Evolutionary conservation across 2,888 invertebrate species (phyloP), one percentile per base, ranked within the genome.

Genomic region (Elegia similella): DNA sequence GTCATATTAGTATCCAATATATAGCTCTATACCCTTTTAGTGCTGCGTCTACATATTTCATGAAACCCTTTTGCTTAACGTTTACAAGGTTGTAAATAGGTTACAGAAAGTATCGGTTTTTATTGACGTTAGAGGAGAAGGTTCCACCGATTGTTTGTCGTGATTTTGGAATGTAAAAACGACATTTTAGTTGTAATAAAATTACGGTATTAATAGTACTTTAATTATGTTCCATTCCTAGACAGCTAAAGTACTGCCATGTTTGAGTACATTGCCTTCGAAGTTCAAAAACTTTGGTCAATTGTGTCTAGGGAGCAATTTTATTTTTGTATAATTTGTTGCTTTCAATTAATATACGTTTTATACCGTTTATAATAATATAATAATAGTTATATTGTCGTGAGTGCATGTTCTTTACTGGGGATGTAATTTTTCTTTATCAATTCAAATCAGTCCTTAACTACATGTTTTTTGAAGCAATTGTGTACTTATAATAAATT

Each of bases 181-280:
- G 23, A 43, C 30, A 30, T 53, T 52, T 29, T 52, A 43, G 43
- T 53, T 43, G 43, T 43, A 53, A 29, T 42, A 29, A 53, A 43
- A 43, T 62, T 61, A 52, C 63, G 67, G 66, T 64, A 62, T 70
- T 70, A 62, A 57, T 63, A 61, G 52, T 65, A 56, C 63, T 67
- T 64, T 63, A 63, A 52, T 56, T 42, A 63, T 60, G 59, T 62
- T 64, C 60, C 62, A 56, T 64, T 55, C 62, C 62, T 69, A 65
- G 68, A 73, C 72, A 72, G 71, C 74, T 75, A 75, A 68, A 57
- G 57, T 71, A 75, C 75, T 73, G 77, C 75, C 77, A 70, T 70
- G 56, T 62, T 61, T 61, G 60, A 62, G 58, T 60, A 43, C 42
- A 38, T n/a, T 42, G 1, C 12, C 10, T 30, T 0, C 1, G 13